Conservation (phyloP, 2,888 invertebrate species). For the Prenolepis imparis region DNA sequence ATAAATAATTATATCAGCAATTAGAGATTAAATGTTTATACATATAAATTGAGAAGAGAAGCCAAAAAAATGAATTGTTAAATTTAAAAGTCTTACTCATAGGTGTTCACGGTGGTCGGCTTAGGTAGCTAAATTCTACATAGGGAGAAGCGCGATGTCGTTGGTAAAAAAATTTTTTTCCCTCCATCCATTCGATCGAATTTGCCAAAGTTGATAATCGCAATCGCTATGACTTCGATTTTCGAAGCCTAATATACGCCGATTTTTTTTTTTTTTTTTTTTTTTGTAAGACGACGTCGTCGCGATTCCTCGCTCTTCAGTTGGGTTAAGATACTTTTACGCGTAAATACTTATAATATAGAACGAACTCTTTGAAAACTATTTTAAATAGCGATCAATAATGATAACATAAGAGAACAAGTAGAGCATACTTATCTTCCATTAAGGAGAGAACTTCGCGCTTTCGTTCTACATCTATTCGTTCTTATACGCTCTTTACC, state of each 20-base stretch:
- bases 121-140: constrained; percentile 50
- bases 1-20: constrained; percentile 77
- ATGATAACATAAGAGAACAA: constrained; percentile 47
- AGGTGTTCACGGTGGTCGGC: constrained; percentile 67
- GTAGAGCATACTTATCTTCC: constrained; percentile 53
- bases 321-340: constrained; percentile 48
- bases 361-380: constrained; percentile 42
- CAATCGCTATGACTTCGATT: constrained; percentile 19
- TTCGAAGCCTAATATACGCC: not conserved
- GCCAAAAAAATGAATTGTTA: constrained; percentile 84
- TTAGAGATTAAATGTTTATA: constrained; percentile 82
- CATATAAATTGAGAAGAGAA: constrained; percentile 77
- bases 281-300: constrained; percentile 19
- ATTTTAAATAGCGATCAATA: constrained; percentile 49
- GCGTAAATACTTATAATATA: constrained; percentile 41
- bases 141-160: constrained; percentile 43
- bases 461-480: constrained; percentile 51
- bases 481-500: constrained; percentile 43
- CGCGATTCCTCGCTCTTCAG: constrained; percentile 42
- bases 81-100: constrained; percentile 80
- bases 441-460: constrained; percentile 33
- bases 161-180: not conserved
- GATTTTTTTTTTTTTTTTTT: not conserved
- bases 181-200: constrained; percentile 19
- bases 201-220: constrained; percentile 29